phyloP scores from a whole-genome alignment of 2,113 vertebrate species.

The Etheostoma spectabile region DNA sequence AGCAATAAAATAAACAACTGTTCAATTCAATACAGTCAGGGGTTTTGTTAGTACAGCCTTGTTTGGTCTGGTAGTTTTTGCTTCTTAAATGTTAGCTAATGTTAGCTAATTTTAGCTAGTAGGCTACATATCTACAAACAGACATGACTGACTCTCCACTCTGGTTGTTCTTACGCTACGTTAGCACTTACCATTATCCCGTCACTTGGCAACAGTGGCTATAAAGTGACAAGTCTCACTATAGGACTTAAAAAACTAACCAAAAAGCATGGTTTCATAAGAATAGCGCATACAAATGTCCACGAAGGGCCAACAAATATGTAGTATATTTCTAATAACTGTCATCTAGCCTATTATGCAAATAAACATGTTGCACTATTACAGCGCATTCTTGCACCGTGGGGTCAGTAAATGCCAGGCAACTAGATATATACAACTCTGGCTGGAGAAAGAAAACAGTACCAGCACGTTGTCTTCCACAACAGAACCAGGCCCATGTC shows the following conservation, averaged over 20 bases:
- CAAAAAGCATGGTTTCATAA: background rate
- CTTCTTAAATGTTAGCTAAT: background rate
- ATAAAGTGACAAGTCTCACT: background rate
- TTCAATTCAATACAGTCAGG: fast-evolving
- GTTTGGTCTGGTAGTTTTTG: background rate
- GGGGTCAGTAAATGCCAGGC: slow-evolving; percentile 19
- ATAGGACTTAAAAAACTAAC: background rate
- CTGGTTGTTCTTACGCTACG: no score
- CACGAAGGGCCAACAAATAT: background rate
- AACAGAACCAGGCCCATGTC: slow-evolving; percentile 54
- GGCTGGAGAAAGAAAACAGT: slow-evolving; percentile 41
- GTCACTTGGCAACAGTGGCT: background rate
- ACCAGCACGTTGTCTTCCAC: slow-evolving; percentile 62
- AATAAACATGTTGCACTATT: background rate
- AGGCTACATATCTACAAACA: background rate
- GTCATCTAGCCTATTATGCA: background rate
- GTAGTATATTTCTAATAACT: background rate
- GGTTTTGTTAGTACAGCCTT: background rate
- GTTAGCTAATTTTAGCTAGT: background rate
- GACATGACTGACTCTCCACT: background rate
- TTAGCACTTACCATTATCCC: background rate
- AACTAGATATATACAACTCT: background rate
- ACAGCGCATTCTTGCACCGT: background rate
- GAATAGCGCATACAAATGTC: background rate
- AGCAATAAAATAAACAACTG: background rate